Base-by-base conservation (phyloP, 2,113 vertebrate genomes). In the Prietella phreatophila region DNA sequence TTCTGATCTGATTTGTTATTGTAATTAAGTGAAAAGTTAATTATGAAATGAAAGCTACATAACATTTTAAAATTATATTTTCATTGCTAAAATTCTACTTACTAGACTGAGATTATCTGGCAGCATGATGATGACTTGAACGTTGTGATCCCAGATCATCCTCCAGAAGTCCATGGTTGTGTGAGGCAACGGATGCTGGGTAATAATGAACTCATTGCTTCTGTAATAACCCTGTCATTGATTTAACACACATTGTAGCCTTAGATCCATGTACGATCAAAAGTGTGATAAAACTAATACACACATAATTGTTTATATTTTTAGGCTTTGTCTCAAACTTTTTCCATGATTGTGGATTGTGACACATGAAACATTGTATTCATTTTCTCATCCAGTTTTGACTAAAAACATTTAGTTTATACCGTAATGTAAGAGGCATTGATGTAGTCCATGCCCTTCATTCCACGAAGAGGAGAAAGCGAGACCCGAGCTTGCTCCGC, bases 361-460 rank as follows among this genome's bases (percentile, higher is more conserved):
- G n/a, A 33, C n/a, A 80, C n/a, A n/a, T n/a, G n/a, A n/a, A 33
- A 19, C 11, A 50, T 15, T 19, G 42, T 25, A 53, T 60, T 36
- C 2, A 27, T 36, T 30, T 80, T 80, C 78, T 80, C 19, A 56
- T 33, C 56, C 69, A 55, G 0, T 33, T 56, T 47, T n/a, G 60
- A 69, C 13, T 25, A 8, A 78, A 85, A 82, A 76, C 50, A 15
- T 65, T 61, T 56, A 22, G 33, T 60, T 2, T 55, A 95, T 96
- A 99, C 98, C 98, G 99, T 99, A 92, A 99, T 99, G 92, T 99
- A 99, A 93, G 98, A 99, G 88, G 98, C 98, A 93, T 99, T 99
- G 95, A 99, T 99, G 94, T 99, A 99, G 96, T 99, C 98, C 78
- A 97, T 99, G 95, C 97, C 98, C 94, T 99, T 99, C 96, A 97